These are phyloP conservation scores for Hippocampus abdominalis DNA, from an alignment of 2,113 vertebrate species.

Conservation along the genomic window DNA sequence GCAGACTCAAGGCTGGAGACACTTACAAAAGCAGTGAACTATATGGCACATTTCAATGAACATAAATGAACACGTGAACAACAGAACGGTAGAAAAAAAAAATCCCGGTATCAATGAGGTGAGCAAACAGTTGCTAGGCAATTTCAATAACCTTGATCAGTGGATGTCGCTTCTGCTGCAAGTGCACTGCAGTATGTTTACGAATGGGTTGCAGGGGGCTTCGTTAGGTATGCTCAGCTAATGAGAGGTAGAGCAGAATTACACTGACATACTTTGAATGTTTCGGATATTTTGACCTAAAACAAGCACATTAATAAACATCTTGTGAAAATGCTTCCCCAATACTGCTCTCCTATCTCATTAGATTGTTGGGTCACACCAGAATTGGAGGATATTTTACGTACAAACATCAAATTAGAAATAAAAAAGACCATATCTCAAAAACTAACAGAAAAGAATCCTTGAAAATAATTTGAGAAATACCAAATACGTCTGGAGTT, in stretches of 20 bases:
- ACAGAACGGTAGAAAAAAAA: conserved; percentile 3
- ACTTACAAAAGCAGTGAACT: conserved; percentile 63
- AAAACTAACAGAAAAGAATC: no score
- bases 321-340: not conserved
- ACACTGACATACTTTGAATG: not conserved
- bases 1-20: conserved; percentile 61
- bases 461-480: no score
- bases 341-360: not conserved
- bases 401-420: no score
- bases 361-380: not conserved
- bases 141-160: conserved; percentile 44
- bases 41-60: conserved; percentile 68
- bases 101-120: conserved; percentile 21
- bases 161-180: conserved; percentile 27
- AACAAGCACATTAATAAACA: not conserved
- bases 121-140: conserved; percentile 47
- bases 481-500: no score
- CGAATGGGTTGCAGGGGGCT: not conserved
- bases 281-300: not conserved
- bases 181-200: conserved; percentile 2
- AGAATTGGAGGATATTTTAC: no score
- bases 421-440: no score
- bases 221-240: not conserved
- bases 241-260: not conserved
- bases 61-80: conserved; percentile 66